Evolutionary conservation across 2,797 vertebrate genomes (phyloP).

Genomic region (Chaetodon trifasciatus): DNA sequence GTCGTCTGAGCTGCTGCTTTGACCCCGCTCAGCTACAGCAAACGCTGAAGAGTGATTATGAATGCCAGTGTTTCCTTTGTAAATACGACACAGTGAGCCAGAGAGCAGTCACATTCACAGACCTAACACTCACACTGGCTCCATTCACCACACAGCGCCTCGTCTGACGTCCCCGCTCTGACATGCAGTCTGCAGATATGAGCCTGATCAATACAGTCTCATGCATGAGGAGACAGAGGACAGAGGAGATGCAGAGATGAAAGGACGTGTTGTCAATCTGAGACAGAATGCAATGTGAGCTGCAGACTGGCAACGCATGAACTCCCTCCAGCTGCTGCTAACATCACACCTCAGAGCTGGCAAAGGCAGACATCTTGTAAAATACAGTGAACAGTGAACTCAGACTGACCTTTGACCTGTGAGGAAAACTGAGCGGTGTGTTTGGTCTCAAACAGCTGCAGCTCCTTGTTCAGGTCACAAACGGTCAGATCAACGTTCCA

Average conservation of each 20-base stretch:
- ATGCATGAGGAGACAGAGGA: background rate
- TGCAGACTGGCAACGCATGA: background rate
- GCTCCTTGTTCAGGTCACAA: conserved; percentile 92
- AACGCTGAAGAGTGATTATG: background rate
- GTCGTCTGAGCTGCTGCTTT: background rate
- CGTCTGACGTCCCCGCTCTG: conserved; percentile 16
- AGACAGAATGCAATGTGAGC: conserved; percentile 32
- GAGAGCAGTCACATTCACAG: conserved; percentile 2
- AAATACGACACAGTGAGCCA: conserved; percentile 8
- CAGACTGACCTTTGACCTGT: conserved; percentile 93
- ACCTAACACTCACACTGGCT: conserved; percentile 11
- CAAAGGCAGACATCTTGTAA: background rate
- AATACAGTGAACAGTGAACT: background rate
- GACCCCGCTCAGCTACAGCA: conserved; percentile 7
- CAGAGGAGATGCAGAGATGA: conserved; percentile 1
- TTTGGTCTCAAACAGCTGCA: conserved; percentile 91
- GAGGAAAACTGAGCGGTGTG: conserved; percentile 97
- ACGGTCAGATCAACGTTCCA: conserved; percentile 88
- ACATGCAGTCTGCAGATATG: conserved; percentile 47
- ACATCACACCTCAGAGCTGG: background rate
- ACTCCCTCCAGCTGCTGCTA: conserved; percentile 1
- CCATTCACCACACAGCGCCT: conserved; percentile 17
- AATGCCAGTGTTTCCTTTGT: conserved; percentile 18
- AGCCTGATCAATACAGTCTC: conserved; percentile 54
- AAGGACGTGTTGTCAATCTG: background rate